Evolutionary conservation across 2,888 invertebrate species (phyloP).

Genomic region (Athalia circularis): DNA sequence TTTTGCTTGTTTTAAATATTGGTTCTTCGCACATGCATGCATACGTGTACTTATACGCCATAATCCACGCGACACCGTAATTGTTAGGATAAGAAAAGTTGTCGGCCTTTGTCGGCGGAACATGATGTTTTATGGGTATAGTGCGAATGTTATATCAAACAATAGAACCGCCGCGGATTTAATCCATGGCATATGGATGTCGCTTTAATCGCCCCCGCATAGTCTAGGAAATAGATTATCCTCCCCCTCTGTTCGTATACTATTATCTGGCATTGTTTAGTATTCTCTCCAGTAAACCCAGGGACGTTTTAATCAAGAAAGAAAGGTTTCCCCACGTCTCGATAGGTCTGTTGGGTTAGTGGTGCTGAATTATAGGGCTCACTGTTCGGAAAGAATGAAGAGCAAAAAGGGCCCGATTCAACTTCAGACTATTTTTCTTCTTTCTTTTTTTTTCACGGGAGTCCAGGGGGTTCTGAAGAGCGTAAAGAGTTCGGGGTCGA

Average conservation of each 20-base stretch:
- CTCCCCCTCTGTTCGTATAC: not conserved
- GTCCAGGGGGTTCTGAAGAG: not conserved
- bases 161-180: not conserved
- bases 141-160: constrained; percentile 7
- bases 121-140: not conserved
- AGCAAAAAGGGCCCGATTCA: constrained; percentile 15
- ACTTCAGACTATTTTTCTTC: constrained; percentile 2
- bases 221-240: constrained; percentile 24
- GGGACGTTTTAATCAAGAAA: constrained; percentile 33
- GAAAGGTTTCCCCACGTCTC: not conserved
- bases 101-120: not conserved
- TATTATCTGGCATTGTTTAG: constrained; percentile 16
- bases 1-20: not conserved
- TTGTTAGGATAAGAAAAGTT: constrained; percentile 13
- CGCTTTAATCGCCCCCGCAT: not conserved
- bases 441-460: not conserved
- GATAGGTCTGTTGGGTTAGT: not conserved
- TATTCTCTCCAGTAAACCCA: not conserved
- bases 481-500: constrained; percentile 5
- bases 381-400: constrained; percentile 12
- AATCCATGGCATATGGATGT: constrained; percentile 20
- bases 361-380: constrained; percentile 16
- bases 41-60: not conserved
- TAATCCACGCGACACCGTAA: not conserved
- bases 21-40: not conserved